Conservation (phyloP, 2,888 invertebrate species). For the Zele albiditarsus region DNA sequence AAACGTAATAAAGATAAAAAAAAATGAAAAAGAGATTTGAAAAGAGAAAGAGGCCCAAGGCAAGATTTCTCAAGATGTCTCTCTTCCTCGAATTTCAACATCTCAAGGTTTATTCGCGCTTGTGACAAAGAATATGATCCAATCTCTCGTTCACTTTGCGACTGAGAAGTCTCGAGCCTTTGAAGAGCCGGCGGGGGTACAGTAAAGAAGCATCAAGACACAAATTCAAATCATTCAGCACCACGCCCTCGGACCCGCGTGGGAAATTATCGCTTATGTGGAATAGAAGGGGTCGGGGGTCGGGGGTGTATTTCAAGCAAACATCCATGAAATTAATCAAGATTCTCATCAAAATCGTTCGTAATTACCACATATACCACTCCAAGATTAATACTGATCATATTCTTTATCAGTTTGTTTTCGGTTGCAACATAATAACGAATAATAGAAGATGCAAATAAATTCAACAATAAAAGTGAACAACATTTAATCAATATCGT, state of each 20-base stretch:
- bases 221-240: slow-evolving; percentile 35
- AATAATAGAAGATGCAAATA: slow-evolving; percentile 48
- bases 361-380: slow-evolving; percentile 55
- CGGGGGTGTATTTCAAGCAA: slow-evolving; percentile 40
- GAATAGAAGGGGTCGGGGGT: slow-evolving; percentile 61
- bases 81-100: slow-evolving; percentile 69
- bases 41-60: slow-evolving; percentile 41
- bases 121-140: slow-evolving; percentile 73
- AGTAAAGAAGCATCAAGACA: slow-evolving; percentile 56
- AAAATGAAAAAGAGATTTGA: slow-evolving; percentile 26
- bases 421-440: slow-evolving; percentile 36
- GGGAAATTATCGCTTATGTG: slow-evolving; percentile 45
- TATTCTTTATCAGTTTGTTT: slow-evolving; percentile 70
- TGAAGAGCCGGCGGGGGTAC: slow-evolving; percentile 62
- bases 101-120: slow-evolving; percentile 69
- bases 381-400: slow-evolving; percentile 67
- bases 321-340: slow-evolving; percentile 50
- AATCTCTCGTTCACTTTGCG: slow-evolving; percentile 66
- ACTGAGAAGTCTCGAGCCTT: slow-evolving; percentile 65
- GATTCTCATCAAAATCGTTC: slow-evolving; percentile 55
- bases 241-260: slow-evolving; percentile 55
- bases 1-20: slow-evolving; percentile 7
- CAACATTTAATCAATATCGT: slow-evolving; percentile 49
- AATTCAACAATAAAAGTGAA: slow-evolving; percentile 40
- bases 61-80: slow-evolving; percentile 68